Evolutionary conservation across 2,888 invertebrate genomes (phyloP), one percentile per base, ranked within the genome.

Genomic region (Dusona sp.): DNA sequence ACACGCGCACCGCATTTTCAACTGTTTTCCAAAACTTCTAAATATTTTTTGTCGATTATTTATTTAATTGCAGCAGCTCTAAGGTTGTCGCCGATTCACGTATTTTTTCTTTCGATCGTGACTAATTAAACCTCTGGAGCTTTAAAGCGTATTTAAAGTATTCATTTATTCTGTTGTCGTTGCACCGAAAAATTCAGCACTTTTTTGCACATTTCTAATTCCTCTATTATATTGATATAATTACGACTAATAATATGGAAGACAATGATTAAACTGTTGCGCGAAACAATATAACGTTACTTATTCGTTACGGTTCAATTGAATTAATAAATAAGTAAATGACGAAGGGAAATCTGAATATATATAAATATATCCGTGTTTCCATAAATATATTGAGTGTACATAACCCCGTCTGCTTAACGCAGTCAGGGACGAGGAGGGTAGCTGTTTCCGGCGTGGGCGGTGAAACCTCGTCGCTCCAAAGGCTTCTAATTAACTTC

Each of bases 401-500:
- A 36, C 65, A 48, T 78, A 61, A 11, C 70, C 57, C 25, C 19
- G 67, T 72, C 67, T 68, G 57, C 16, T 64, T 67, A 73, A 80
- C 77, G 61, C 0, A 22, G 13, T 7, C 65, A 51, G 73, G 25
- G 64, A 51, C 67, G n/a, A 33, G 29, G n/a, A 36, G 65, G 13
- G 25, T 64, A 51, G 38, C 42, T 78, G 81, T 84, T 84, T 86
- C 70, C 79, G 78, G 84, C 36, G 36, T 78, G 51, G 61, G 38
- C 78, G 80, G 72, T 77, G 79, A 79, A 82, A 79, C 83, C 72
- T 84, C 77, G 67, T 48, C 68, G 75, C 79, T 82, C 81, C 84
- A 82, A 79, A 84, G 86, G 86, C 81, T 86, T 86, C 84, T 86
- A 86, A 86, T 86, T 82, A 86, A 86, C 81, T 84, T 82, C 68